phyloP scores from a whole-genome alignment of 1,140 invertebrate species.

The Lysiphlebus fabarum region DNA sequence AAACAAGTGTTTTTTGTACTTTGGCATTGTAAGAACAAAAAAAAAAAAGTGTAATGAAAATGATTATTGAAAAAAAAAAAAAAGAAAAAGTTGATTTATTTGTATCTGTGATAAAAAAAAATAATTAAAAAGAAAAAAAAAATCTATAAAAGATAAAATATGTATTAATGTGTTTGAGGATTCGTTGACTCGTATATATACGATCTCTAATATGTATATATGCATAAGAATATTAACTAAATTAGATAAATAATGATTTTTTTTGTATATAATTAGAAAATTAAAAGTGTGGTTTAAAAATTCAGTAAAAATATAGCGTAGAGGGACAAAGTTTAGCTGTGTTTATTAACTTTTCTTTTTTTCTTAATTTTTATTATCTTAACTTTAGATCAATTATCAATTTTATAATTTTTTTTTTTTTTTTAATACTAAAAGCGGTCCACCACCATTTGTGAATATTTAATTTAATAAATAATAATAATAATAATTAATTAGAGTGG shows the following conservation, averaged over 20 bases:
- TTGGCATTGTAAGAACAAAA: not conserved
- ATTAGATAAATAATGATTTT: constrained; percentile 12
- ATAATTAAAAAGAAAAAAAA: not conserved
- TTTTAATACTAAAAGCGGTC: no score
- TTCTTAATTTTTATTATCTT: no score
- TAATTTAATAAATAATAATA: constrained; percentile 5
- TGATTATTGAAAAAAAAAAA: constrained; percentile 18
- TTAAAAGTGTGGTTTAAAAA: not conserved
- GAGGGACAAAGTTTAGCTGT: no score
- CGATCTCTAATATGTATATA: constrained; percentile 37
- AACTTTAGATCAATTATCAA: no score
- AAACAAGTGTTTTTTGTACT: not conserved
- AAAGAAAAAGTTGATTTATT: constrained; percentile 58
- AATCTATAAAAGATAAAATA: constrained; percentile 12
- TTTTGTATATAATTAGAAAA: constrained; percentile 48
- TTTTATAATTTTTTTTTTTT: no score
- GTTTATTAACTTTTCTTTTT: no score
- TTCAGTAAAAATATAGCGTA: no score
- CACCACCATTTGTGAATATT: not conserved
- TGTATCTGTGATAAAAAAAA: constrained; percentile 62
- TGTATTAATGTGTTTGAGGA: constrained; percentile 36
- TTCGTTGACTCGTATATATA: constrained; percentile 42
- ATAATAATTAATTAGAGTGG: constrained; percentile 18
- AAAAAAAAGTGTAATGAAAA: constrained; percentile 9
- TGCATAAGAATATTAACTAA: constrained; percentile 20